Conservation (phyloP, 2,888 invertebrate species). For the Agonopterix subpropinquella region DNA sequence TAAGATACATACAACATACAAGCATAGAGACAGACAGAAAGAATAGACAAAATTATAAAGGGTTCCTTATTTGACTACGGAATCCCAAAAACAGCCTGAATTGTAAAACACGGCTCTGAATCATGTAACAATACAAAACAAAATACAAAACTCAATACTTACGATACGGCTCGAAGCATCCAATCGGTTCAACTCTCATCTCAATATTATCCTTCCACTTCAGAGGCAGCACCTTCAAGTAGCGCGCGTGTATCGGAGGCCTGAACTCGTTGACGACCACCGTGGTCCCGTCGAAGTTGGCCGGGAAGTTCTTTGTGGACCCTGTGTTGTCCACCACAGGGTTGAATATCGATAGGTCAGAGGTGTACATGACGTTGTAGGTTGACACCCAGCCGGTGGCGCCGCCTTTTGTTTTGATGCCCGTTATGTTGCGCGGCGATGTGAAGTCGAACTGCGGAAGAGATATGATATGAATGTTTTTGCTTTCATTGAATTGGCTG, state of each 20-base stretch:
- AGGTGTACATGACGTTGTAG: constrained; percentile 84
- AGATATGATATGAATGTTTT: no score
- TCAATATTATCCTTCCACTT: constrained; percentile 85
- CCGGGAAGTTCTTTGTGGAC: constrained; percentile 79
- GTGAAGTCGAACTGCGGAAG: constrained; percentile 82
- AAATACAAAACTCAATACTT: constrained; percentile 20
- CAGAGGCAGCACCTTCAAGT: constrained; percentile 81
- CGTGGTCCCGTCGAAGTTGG: constrained; percentile 80
- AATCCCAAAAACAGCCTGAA: no score
- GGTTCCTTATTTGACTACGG: no score
- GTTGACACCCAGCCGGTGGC: constrained; percentile 83
- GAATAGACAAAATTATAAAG: no score
- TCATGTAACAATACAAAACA: no score
- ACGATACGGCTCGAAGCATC: constrained; percentile 84
- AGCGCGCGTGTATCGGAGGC: constrained; percentile 83
- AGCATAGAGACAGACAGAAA: no score
- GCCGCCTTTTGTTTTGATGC: constrained; percentile 84
- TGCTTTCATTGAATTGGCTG: no score
- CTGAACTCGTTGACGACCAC: constrained; percentile 79
- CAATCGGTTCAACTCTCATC: constrained; percentile 84
- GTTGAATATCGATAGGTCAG: constrained; percentile 82
- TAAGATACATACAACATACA: no score
- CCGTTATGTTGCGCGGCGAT: constrained; percentile 84
- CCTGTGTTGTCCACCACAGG: constrained; percentile 75
- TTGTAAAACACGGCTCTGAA: no score